Base-by-base conservation (phyloP, 2,888 invertebrate genomes). In the Malacosoma neustria region DNA sequence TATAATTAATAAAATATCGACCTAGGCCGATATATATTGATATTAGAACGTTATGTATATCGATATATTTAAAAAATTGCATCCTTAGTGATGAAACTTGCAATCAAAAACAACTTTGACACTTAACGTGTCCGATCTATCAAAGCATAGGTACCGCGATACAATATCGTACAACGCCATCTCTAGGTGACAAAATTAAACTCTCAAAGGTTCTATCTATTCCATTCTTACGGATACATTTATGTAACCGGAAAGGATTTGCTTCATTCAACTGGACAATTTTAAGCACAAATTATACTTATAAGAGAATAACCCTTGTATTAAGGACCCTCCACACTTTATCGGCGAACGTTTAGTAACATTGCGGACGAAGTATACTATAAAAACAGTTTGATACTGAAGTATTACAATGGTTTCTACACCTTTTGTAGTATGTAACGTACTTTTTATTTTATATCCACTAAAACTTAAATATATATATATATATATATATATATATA, bases 211-310 rank as follows among this genome's bases (percentile, higher is more conserved):
- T 11, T 29, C 3, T 9, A 0, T 67, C 60, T 61, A 50, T 5
- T 22, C 1, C 2, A 1, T 59, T 52, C 33, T 0, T 36, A 57
- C 11, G 41, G 60, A 74, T 72, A 51, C 42, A 41, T 22, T 30
- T 7, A 22, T 22, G 5, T 44, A 54, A 69, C 70, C 70, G 72
- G 70, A 67, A 75, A 71, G 73, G 73, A 62, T 61, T 70, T 72
- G 67, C 64, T 73, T 67, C 70, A 75, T 62, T 75, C 63, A 76
- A 84, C 76, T 73, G 73, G 76, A 73, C 79, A 80, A 84, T 84
- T 84, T 81, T 57, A 56, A 65, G 67, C 61, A 71, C 67, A 63
- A 59, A 62, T 58, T 59, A 65, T 62, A 64, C 62, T 63, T 62
- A 61, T 61, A 54, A 66, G 62, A 64, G 61, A 45, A 39, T 41